phyloP scores from a whole-genome alignment of 2,113 vertebrate species.

The Boulengeromyrus knoepffleri region DNA sequence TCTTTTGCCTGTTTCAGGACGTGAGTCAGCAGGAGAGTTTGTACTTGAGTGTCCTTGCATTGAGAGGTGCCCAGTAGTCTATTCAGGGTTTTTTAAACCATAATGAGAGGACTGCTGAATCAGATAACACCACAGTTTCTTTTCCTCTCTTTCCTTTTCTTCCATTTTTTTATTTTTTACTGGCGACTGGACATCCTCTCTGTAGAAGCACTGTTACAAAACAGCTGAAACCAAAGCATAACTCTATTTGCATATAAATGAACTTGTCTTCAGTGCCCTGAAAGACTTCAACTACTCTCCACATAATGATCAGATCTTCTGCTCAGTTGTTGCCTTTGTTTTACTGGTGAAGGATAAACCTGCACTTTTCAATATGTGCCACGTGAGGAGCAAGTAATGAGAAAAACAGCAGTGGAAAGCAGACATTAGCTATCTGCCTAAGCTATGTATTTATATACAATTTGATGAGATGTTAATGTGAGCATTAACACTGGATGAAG shows the following conservation, averaged over 20 bases:
- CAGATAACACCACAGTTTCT: background rate
- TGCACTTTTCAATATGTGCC: background rate
- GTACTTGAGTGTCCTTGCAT: background rate
- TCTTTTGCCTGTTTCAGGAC: background rate
- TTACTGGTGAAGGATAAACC: background rate
- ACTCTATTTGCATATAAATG: background rate
- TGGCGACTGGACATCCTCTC: background rate
- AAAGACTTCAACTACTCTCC: background rate
- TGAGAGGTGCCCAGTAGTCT: background rate
- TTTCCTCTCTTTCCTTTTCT: background rate
- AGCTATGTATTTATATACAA: background rate
- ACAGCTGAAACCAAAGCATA: background rate
- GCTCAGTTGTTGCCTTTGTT: background rate
- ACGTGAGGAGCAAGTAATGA: background rate
- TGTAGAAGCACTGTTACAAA: background rate
- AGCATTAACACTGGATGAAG: background rate
- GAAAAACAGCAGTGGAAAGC: background rate
- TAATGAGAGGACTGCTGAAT: background rate
- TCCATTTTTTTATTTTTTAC: background rate
- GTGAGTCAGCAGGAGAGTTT: constrained; percentile 10
- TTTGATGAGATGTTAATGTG: background rate
- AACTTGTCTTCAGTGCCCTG: background rate
- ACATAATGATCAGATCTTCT: background rate
- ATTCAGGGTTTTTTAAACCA: background rate
- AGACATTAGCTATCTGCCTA: background rate